These are phyloP conservation scores for Epinephelus cyanopodus DNA, from an alignment of 2,113 vertebrate species.

Conservation along the genomic window DNA sequence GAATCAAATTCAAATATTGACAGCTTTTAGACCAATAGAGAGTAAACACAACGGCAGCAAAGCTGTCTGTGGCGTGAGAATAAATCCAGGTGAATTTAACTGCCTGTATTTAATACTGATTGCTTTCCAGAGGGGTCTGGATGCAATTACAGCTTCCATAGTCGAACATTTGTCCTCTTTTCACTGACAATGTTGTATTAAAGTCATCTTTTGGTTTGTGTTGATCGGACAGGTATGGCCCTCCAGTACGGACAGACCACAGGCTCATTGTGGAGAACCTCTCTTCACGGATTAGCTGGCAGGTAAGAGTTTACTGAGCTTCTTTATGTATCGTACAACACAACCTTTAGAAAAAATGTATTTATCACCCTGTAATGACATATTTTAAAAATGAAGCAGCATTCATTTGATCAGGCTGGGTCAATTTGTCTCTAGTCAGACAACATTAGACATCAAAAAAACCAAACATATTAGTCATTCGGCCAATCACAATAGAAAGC, in stretches of 20 bases:
- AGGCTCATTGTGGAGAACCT: constrained; percentile 93
- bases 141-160: neutral
- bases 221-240: constrained; percentile 85
- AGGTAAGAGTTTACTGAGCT: constrained; percentile 84
- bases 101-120: neutral
- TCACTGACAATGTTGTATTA: neutral
- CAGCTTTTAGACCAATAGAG: neutral
- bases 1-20: constrained; percentile 46
- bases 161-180: no score
- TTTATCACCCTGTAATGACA: constrained; percentile 20
- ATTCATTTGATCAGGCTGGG: constrained; percentile 32
- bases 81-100: neutral
- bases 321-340: neutral
- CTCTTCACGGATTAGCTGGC: constrained; percentile 93
- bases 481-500: constrained; percentile 30
- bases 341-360: neutral
- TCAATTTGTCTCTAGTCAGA: constrained; percentile 28
- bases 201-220: neutral
- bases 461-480: constrained; percentile 30
- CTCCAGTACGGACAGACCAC: constrained; percentile 92
- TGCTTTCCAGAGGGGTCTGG: neutral
- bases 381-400: constrained; percentile 59
- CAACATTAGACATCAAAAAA: neutral
- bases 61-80: neutral
- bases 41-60: neutral